Percentiles rank a stretch among this genome's conserved stretches.
Evolutionary conservation across 2,113 vertebrate species (phyloP).

Genomic region (Andinoacara biseriatus): DNA sequence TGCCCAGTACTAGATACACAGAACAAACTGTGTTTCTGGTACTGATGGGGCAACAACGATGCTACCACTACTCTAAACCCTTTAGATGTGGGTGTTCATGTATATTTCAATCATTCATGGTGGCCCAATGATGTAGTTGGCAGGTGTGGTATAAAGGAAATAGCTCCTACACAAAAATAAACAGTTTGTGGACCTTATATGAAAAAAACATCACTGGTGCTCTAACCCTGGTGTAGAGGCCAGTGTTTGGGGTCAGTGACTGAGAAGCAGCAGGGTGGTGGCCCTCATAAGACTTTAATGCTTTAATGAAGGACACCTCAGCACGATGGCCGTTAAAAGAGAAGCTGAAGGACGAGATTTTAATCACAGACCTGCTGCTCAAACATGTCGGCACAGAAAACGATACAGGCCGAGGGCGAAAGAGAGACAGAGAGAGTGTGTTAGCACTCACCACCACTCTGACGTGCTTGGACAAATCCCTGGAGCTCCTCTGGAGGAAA

Average conservation of each 20-base stretch:
- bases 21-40: no score
- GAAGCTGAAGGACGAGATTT: conserved; percentile 47
- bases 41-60: no score
- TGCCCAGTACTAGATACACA: no score
- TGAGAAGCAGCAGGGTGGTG: background rate
- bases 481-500: conserved; percentile 96
- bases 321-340: background rate
- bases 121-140: no score
- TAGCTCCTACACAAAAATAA: no score
- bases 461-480: conserved; percentile 96
- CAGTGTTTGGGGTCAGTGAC: background rate
- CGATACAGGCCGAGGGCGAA: conserved; percentile 29
- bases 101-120: no score
- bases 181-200: background rate
- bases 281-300: background rate
- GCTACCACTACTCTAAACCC: no score
- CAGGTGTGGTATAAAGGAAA: no score
- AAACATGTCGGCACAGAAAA: conserved; percentile 52
- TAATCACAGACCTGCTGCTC: conserved; percentile 54
- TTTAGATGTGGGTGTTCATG: no score
- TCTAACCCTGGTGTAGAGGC: background rate
- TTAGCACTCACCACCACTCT: conserved; percentile 90
- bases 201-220: background rate
- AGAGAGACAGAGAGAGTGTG: conserved; percentile 39
- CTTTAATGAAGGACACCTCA: conserved; percentile 19